These are phyloP conservation scores for Paracanthobrama guichenoti DNA, from an alignment of 2,113 vertebrate genomes.

Conservation along the genomic window DNA sequence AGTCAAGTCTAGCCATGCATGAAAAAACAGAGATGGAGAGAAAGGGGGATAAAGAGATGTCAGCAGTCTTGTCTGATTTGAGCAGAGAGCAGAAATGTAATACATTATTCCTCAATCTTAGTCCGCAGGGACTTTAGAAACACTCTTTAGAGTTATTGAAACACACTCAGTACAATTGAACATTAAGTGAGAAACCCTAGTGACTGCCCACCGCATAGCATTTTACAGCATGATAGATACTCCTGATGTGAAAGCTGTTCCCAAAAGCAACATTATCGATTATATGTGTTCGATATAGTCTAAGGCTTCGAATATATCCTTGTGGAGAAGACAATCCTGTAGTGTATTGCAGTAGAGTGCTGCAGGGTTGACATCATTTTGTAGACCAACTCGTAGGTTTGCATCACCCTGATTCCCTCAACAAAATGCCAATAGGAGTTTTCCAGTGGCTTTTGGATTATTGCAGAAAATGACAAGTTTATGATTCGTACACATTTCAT, in stretches of 20 bases:
- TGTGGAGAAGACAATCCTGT: neutral
- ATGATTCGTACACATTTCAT: neutral
- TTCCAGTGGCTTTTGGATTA: neutral
- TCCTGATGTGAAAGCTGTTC: neutral
- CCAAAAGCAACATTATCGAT: neutral
- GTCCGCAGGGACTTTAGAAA: neutral
- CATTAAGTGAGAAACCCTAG: neutral
- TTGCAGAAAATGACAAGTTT: neutral
- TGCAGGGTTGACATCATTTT: neutral
- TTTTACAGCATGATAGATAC: neutral
- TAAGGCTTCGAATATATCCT: neutral
- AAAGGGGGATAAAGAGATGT: constrained; percentile 23
- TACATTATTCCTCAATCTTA: constrained; percentile 23
- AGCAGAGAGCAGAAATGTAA: constrained; percentile 7
- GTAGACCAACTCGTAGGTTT: neutral
- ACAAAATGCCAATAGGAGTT: neutral
- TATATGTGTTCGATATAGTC: neutral
- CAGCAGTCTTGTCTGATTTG: constrained; percentile 21
- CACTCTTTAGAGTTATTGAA: neutral
- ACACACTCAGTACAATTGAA: neutral
- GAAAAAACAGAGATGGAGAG: constrained; percentile 11
- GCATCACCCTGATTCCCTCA: neutral
- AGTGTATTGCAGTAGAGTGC: neutral
- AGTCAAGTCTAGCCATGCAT: constrained; percentile 28
- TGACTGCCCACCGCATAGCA: neutral